Percentiles rank a stretch among this genome's conserved stretches.
These are phyloP conservation scores for Tenebrosternarchus preto DNA, from an alignment of 2,113 vertebrate genomes.

Conservation along the genomic window DNA sequence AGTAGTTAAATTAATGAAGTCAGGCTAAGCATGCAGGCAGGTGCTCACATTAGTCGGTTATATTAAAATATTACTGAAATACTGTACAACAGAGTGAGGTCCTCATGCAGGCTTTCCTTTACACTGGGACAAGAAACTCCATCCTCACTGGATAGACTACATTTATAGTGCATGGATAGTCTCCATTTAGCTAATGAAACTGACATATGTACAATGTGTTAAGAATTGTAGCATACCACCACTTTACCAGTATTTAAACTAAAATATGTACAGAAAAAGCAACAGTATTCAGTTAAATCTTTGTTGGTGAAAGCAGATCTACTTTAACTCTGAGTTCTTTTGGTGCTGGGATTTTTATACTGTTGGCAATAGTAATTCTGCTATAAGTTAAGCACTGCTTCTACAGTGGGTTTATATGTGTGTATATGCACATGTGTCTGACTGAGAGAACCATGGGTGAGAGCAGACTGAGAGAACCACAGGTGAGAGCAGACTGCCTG, in stretches of 20 bases:
- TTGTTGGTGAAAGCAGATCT: too few species aligned
- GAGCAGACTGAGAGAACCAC: too few species aligned
- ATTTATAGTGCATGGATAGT: not conserved
- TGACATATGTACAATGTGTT: not conserved
- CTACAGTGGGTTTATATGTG: too few species aligned
- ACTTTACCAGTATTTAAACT: too few species aligned
- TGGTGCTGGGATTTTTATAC: too few species aligned
- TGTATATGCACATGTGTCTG: not conserved
- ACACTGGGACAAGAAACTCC: not conserved
- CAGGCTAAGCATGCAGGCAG: not conserved
- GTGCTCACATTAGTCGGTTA: not conserved
- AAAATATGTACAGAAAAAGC: too few species aligned
- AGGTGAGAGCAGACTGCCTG: not conserved
- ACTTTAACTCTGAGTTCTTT: too few species aligned
- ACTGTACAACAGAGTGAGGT: not conserved
- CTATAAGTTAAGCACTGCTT: too few species aligned
- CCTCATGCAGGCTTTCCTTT: not conserved
- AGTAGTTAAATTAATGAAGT: not conserved
- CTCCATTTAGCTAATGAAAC: not conserved
- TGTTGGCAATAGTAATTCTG: too few species aligned
- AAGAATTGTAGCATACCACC: too few species aligned
- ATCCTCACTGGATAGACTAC: not conserved
- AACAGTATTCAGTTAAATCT: too few species aligned
- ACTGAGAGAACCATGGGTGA: not conserved
- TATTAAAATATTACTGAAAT: too few species aligned